Conservation (phyloP, 2,888 invertebrate species). For the Ptychoptera contaminata region DNA sequence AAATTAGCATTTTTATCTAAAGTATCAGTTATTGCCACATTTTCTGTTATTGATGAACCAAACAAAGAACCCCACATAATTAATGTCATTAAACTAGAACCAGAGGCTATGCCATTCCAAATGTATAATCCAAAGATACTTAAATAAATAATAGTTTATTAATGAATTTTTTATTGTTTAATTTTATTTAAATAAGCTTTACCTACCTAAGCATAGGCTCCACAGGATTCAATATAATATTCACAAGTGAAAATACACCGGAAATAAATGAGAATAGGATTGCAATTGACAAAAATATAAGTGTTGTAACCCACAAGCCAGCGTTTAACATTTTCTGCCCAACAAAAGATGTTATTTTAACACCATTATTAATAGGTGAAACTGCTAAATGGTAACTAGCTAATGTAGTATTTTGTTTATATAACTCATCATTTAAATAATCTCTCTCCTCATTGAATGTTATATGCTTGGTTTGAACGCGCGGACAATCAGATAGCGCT, state of each 20-base stretch:
- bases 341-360: background rate
- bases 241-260: conserved; percentile 37
- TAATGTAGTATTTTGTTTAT: too few relatives aligned
- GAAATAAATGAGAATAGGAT: conserved; percentile 33
- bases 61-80: conserved; percentile 30
- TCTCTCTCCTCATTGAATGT: background rate
- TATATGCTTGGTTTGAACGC: background rate
- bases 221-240: conserved; percentile 41
- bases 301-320: conserved; percentile 37
- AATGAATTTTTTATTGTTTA: background rate
- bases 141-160: conserved; percentile 5
- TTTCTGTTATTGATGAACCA: conserved; percentile 19
- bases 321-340: conserved; percentile 18
- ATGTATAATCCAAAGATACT: conserved; percentile 37
- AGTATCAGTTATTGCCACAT: conserved; percentile 28
- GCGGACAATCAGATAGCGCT: conserved; percentile 9
- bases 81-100: conserved; percentile 19
- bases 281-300: conserved; percentile 35
- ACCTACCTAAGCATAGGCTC: conserved; percentile 37
- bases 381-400: too few relatives aligned
- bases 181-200: background rate
- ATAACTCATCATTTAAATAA: conserved; percentile 5
- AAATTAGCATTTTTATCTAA: conserved; percentile 17
- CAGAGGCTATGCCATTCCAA: conserved; percentile 38
- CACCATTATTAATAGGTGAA: background rate